These are phyloP conservation scores for Catalaphyllia jardinei DNA, from an alignment of 64 coral and sea anemone genomes.

Conservation along the genomic window DNA sequence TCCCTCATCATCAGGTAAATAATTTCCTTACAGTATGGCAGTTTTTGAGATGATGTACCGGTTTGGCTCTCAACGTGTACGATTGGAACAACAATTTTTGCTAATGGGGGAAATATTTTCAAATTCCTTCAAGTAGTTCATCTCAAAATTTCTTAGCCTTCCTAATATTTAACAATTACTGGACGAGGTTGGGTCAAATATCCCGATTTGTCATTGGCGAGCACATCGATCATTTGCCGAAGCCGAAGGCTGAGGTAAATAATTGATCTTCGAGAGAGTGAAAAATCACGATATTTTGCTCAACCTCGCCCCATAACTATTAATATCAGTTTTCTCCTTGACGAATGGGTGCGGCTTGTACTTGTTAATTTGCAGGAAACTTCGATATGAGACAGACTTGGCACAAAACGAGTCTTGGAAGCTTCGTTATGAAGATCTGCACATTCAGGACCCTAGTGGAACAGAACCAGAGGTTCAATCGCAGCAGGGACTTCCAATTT, in stretches of 20 bases:
- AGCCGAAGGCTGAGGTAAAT: too few relatives aligned
- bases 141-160: too few relatives aligned
- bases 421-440: constrained; percentile 79
- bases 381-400: constrained; percentile 78
- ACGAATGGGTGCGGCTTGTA: background rate
- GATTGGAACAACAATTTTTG: too few relatives aligned
- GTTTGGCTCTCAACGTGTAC: too few relatives aligned
- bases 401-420: constrained; percentile 88
- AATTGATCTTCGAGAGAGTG: too few relatives aligned
- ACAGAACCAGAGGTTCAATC: background rate
- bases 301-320: too few relatives aligned
- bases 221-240: too few relatives aligned
- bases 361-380: constrained; percentile 52
- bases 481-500: background rate
- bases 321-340: background rate
- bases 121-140: too few relatives aligned
- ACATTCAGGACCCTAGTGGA: constrained; percentile 31
- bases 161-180: too few relatives aligned
- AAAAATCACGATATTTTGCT: background rate
- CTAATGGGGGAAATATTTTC: too few relatives aligned
- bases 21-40: background rate
- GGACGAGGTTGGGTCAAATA: too few relatives aligned
- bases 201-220: too few relatives aligned
- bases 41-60: background rate
- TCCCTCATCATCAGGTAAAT: constrained; percentile 54